Conservation (phyloP, 2,797 vertebrate genomes). For the Cossypha caffra region DNA sequence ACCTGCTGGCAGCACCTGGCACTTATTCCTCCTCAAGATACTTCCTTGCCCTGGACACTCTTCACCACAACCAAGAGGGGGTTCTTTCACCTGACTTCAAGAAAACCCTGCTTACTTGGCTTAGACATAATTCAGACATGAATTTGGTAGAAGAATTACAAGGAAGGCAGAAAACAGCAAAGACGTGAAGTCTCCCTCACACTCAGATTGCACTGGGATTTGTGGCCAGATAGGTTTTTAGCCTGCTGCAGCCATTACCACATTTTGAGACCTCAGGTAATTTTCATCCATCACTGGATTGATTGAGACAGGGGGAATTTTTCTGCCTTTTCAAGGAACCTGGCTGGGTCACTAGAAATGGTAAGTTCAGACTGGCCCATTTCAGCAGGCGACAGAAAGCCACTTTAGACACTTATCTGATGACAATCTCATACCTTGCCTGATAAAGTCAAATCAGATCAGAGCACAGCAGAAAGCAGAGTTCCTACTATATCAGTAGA, state of each 20-base stretch:
- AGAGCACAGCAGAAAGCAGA: not conserved
- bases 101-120: not conserved
- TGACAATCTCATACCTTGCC: not conserved
- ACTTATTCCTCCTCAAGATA: not conserved
- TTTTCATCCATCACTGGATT: not conserved
- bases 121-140: not conserved
- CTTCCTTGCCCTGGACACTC: not conserved
- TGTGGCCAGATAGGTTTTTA: not conserved
- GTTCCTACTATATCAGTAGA: not conserved
- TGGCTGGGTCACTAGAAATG: not conserved
- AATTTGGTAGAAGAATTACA: not conserved
- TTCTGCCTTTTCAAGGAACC: not conserved
- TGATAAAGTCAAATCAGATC: conserved; percentile 7
- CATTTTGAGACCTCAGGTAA: not conserved
- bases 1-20: not conserved
- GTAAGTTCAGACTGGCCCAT: not conserved
- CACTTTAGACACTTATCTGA: not conserved
- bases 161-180: not conserved
- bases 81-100: not conserved
- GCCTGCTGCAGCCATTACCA: not conserved
- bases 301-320: not conserved
- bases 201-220: not conserved
- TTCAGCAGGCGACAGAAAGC: not conserved
- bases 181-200: accelerated
- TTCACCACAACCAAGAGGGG: accelerated